A percentile compares a stretch with the other conserved stretches of the same genome.
Evolutionary conservation across 2,113 vertebrate species (phyloP).

Genomic region (Carassius gibelio): DNA sequence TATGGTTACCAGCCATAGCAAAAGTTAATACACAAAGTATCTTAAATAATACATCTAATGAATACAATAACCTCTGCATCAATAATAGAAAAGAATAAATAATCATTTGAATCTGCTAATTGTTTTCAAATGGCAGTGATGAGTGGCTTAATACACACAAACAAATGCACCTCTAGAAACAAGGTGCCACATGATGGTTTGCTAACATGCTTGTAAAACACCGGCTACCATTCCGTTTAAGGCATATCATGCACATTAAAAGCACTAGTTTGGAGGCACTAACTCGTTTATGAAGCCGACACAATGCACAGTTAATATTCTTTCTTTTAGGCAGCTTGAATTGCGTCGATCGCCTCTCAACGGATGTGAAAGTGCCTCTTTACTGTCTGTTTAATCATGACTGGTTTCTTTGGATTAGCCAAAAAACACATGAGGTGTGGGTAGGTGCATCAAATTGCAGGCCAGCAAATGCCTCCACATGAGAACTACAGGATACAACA

Average conservation of each 20-base stretch:
- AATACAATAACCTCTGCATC: slow-evolving; percentile 79
- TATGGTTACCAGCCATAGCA: slow-evolving; percentile 99
- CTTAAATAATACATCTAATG: slow-evolving; percentile 92
- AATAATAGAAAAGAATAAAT: slow-evolving; percentile 87
- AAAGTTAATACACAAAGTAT: slow-evolving; percentile 87
- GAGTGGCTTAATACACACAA: slow-evolving; percentile 58
- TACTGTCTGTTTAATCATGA: not conserved
- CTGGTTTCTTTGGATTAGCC: slow-evolving; percentile 41
- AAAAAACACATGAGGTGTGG: slow-evolving; percentile 35
- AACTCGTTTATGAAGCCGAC: not conserved
- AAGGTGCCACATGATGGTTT: slow-evolving; percentile 46
- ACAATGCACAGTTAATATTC: slow-evolving; percentile 4
- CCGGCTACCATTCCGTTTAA: slow-evolving; percentile 17
- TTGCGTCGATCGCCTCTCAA: not conserved
- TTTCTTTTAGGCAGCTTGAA: slow-evolving; percentile 15
- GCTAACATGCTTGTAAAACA: slow-evolving; percentile 45
- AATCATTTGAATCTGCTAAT: slow-evolving; percentile 81
- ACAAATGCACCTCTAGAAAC: slow-evolving; percentile 29
- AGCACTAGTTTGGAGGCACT: slow-evolving; percentile 15
- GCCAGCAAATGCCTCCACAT: not conserved
- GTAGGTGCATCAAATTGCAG: not conserved
- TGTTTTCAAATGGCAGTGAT: slow-evolving; percentile 71
- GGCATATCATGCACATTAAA: slow-evolving; percentile 23
- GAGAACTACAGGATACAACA: too few species aligned
- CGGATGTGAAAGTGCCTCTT: slow-evolving; percentile 24